Percentiles rank a stretch among this genome's conserved stretches.
Conservation (phyloP, 2,797 vertebrate genomes). For the Sphaeramia orbicularis region DNA sequence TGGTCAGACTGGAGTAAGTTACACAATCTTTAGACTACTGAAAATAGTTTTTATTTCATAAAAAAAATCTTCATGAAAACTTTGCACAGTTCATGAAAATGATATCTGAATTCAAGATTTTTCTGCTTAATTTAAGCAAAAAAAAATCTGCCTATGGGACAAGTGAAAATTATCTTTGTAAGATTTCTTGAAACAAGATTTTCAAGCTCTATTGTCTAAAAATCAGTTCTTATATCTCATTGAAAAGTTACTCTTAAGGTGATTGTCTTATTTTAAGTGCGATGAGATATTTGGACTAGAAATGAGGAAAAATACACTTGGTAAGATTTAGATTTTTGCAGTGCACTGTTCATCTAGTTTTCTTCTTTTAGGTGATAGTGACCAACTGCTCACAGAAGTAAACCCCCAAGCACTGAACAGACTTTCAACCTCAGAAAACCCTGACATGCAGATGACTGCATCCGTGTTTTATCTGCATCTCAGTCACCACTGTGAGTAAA, state of each 20-base stretch:
- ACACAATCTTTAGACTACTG: not conserved
- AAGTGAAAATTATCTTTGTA: too few relatives aligned
- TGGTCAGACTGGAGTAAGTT: not conserved
- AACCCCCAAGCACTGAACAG: conserved; percentile 78
- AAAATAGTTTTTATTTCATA: not conserved
- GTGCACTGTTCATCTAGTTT: not conserved
- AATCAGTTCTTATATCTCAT: too few relatives aligned
- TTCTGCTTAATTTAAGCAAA: too few relatives aligned
- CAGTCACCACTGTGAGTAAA: conserved; percentile 85
- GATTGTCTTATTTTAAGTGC: too few relatives aligned
- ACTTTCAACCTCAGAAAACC: conserved; percentile 82
- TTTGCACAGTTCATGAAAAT: not conserved
- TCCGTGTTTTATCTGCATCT: conserved; percentile 84
- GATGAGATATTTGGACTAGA: too few relatives aligned
- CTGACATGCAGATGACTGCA: conserved; percentile 83
- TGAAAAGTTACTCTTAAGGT: too few relatives aligned
- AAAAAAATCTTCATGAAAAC: not conserved
- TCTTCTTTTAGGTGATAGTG: conserved; percentile 75
- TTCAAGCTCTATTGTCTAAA: too few relatives aligned
- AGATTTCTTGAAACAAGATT: too few relatives aligned
- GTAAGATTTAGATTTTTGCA: too few relatives aligned
- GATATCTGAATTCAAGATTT: not conserved
- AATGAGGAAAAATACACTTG: too few relatives aligned
- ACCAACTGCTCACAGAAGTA: conserved; percentile 70
- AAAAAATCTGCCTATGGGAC: too few relatives aligned